Base-by-base conservation (phyloP, 2,113 vertebrate genomes). In the Phaethon lepturus region DNA sequence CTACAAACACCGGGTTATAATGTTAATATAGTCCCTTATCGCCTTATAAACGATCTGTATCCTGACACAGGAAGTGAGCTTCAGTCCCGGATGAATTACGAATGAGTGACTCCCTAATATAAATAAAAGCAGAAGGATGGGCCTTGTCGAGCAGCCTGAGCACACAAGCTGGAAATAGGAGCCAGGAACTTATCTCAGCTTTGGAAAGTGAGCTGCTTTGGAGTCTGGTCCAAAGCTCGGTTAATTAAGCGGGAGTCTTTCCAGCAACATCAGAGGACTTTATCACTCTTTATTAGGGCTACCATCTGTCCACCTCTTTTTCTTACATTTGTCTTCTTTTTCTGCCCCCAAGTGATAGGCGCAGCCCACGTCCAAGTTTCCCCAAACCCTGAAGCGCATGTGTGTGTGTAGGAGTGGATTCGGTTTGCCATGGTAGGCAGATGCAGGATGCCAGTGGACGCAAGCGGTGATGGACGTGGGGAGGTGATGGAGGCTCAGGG, bases 211-310 rank as follows among this genome's bases (percentile, higher is more conserved):
- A 92, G 75, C 77, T 60, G 83, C 88, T 94, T 97, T 93, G 93
- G 93, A 95, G 33, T 79, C 77, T 73, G 66, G 11, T 93, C 94
- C 92, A 97, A 93, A 92, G 72, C 88, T 77, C 11, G 2, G 38
- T 78, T 95, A 95, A 97, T 96, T 93, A 90, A 91, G 81, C 62
- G 69, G 94, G 93, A 93, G 42, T 90, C 71, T 76, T 95, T 95
- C 96, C 95, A 97, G 67, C 67, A 90, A 76, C 76, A 95, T 93
- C 95, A 85, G 66, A 94, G 84, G 40, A 69, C 77, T 95, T 96
- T 95, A 95, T 97, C 94, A 67, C 56, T 91, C 76, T 88, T 96
- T 95, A 96, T 96, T 95, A 93, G 95, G 85, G 74, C 93, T 94
- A 93, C 96, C 90, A 93, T 53, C 76, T 92, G 90, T 69, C 95